These are phyloP conservation scores for Apamea monoglypha DNA, from an alignment of 2,888 invertebrate genomes.

Conservation along the genomic window DNA sequence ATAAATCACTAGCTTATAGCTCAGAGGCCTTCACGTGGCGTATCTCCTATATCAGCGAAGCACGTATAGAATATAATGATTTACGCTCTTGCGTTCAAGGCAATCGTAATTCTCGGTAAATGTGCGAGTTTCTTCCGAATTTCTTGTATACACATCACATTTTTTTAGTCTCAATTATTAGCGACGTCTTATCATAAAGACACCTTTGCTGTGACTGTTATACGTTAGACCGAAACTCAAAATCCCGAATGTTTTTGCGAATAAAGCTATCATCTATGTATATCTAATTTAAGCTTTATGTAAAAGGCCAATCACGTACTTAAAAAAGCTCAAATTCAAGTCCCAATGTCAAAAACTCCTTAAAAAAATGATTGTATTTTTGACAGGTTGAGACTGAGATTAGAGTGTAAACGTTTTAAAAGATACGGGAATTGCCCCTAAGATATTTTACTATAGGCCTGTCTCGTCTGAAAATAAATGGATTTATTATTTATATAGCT, in stretches of 20 bases:
- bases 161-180: not conserved
- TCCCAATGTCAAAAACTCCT: too few relatives aligned
- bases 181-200: not conserved
- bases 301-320: too few relatives aligned
- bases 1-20: slow-evolving; percentile 51
- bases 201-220: not conserved
- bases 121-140: slow-evolving; percentile 3
- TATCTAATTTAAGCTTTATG: too few relatives aligned
- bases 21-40: slow-evolving; percentile 6
- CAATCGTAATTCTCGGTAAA: slow-evolving; percentile 5
- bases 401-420: too few relatives aligned
- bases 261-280: too few relatives aligned
- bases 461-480: not conserved
- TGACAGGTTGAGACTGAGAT: too few relatives aligned
- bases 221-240: not conserved
- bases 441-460: too few relatives aligned
- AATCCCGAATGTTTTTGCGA: not conserved
- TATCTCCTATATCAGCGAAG: slow-evolving; percentile 43
- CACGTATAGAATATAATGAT: slow-evolving; percentile 46
- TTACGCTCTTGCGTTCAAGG: slow-evolving; percentile 29
- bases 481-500: not conserved
- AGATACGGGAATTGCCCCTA: too few relatives aligned
- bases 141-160: not conserved
- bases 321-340: too few relatives aligned
- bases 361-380: too few relatives aligned